These are phyloP conservation scores for Mesitornis unicolor DNA, from an alignment of 2,113 vertebrate genomes.

Conservation along the genomic window DNA sequence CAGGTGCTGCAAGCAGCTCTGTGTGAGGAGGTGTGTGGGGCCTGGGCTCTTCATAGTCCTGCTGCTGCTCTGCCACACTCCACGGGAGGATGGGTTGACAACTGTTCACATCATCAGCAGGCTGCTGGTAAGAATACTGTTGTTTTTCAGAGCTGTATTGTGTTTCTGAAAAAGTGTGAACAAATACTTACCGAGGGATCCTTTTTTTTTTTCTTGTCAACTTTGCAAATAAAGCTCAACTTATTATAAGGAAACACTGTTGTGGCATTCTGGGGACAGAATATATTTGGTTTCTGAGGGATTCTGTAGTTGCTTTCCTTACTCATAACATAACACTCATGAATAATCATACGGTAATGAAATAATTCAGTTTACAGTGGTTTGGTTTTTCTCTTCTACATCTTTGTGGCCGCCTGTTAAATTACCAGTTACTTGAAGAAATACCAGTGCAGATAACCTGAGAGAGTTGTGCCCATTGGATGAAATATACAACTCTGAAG, in stretches of 20 bases:
- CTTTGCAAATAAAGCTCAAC: neutral
- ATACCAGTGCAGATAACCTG: neutral
- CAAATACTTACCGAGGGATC: neutral
- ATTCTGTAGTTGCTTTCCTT: neutral
- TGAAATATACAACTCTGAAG: neutral
- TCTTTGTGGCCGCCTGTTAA: neutral
- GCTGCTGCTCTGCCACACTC: neutral
- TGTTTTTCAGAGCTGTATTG: neutral
- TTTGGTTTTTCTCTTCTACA: neutral
- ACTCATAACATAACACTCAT: neutral
- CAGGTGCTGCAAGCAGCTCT: neutral
- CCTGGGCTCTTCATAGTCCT: neutral
- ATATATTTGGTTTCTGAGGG: neutral
- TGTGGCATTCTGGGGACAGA: neutral
- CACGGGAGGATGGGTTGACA: accelerated
- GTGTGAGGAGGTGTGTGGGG: accelerated
- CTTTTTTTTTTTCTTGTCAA: neutral
- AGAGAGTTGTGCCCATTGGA: neutral
- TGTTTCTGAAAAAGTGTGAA: neutral
- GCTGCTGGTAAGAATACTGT: neutral
- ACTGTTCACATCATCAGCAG: neutral
- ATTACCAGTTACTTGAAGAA: neutral
- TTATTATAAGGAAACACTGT: neutral
- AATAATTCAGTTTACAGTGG: neutral
- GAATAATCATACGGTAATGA: neutral